Conservation (phyloP, 1,140 invertebrate genomes). For the Papilio machaon region DNA sequence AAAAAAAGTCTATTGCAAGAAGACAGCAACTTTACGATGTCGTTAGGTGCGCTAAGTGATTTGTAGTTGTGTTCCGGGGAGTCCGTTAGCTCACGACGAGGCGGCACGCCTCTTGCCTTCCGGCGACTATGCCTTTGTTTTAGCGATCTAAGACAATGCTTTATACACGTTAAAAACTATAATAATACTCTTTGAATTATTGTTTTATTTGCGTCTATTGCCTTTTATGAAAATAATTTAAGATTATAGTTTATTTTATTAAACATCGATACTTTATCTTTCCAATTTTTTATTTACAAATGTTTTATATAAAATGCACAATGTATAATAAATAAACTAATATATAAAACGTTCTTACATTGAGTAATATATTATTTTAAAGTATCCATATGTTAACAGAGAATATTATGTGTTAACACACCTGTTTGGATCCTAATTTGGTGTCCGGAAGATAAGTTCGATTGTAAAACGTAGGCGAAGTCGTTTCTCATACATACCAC, state of each 20-base stretch:
- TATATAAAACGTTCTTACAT: not conserved
- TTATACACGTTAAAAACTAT: not conserved
- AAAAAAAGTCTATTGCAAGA: not conserved
- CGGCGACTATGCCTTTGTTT: slow-evolving; percentile 40
- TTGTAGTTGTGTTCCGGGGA: slow-evolving; percentile 17
- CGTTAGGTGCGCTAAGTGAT: slow-evolving; percentile 28
- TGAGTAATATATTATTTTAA: not conserved
- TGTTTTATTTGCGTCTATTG: not conserved
- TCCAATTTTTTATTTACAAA: no score
- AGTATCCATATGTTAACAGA: not conserved
- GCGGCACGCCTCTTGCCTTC: slow-evolving; percentile 45
- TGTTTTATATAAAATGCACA: no score
- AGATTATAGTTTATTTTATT: not conserved
- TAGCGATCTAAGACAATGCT: slow-evolving; percentile 14
- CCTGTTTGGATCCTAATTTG: slow-evolving; percentile 9
- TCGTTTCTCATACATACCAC: not conserved
- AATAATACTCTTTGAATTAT: not conserved
- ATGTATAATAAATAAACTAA: not conserved
- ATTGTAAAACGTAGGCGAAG: slow-evolving; percentile 2
- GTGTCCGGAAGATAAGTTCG: slow-evolving; percentile 4
- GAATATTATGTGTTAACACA: not conserved
- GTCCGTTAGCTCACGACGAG: slow-evolving; percentile 41
- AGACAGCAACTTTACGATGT: slow-evolving; percentile 2
- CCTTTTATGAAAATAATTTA: not conserved
- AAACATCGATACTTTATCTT: no score